Base-by-base conservation (phyloP, 2,113 vertebrate genomes). In the Reinhardtius hippoglossoides region DNA sequence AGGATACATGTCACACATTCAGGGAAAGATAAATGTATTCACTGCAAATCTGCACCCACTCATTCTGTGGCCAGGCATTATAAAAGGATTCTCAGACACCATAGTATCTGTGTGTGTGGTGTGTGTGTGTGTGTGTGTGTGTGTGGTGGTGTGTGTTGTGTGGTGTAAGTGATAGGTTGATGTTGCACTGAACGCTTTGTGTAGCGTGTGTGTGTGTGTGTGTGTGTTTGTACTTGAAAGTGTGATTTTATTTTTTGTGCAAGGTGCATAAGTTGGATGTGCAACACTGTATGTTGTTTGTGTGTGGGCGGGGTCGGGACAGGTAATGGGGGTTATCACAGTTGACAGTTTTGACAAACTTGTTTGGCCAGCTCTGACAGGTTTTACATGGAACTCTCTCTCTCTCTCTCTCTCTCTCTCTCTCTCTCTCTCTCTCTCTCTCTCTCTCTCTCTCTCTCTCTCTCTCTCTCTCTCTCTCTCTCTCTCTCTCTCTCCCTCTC, bases 301-400 rank as follows among this genome's bases (percentile, higher is more conserved):
- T 80, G 75, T 65, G 81, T 90, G 76, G 71, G 84, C 37, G n/a
- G 50, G 68, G 55, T 62, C 26, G 55, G 70, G 66, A 74, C 16
- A 60, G 48, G 21, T 23, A 42, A 67, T 56, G 15, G 72, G 80
- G 87, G 88, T 85, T 83, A 82, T 78, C 63, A 66, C 59, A 31
- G 84, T 71, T 91, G 85, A 83, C 87, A 82, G 83, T 89, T 91
- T 86, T 87, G 90, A 92, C 88, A 90, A 94, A 94, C 93, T 91
- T 87, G 93, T 93, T 92, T 80, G 74, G 78, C 92, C 89, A 78
- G 88, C 87, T 91, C 75, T 84, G 85, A 88, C 89, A 87, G 83
- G 89, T 90, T 89, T 81, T 78, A 42, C 74, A 31, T 62, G 71
- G 55, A 83, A 65, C 77, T 50, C 46, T 18, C 27, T 31, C 27